phyloP scores from a whole-genome alignment of 1,140 invertebrate genomes.

The Potamilus streckersoni region DNA sequence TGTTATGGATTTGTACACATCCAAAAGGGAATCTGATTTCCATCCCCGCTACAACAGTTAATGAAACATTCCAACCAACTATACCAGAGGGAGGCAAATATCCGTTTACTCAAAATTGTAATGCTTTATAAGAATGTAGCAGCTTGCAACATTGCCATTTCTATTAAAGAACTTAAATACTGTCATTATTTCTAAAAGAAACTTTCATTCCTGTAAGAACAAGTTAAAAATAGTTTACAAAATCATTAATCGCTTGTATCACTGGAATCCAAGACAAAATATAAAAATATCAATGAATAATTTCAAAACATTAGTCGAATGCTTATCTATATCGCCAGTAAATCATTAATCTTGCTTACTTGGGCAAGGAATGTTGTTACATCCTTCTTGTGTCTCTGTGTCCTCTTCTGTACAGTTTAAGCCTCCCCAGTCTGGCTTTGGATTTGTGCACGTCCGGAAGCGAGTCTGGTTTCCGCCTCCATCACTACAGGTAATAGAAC shows the following conservation, averaged over 20 bases:
- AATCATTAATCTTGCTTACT: background rate
- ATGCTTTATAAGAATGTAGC: too few relatives aligned
- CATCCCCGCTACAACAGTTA: constrained; percentile 35
- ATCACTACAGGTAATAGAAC: constrained; percentile 36
- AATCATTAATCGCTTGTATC: too few relatives aligned
- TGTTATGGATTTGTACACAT: constrained; percentile 33
- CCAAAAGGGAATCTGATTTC: constrained; percentile 25
- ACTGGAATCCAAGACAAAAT: too few relatives aligned
- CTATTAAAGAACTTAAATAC: too few relatives aligned
- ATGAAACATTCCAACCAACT: constrained; percentile 39
- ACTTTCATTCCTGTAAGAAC: too few relatives aligned
- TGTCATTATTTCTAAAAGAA: too few relatives aligned
- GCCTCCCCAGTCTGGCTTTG: constrained; percentile 34
- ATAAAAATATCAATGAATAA: too few relatives aligned
- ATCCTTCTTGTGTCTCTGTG: constrained; percentile 23
- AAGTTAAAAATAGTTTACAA: too few relatives aligned
- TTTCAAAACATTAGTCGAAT: constrained; percentile 1
- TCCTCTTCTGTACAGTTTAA: constrained; percentile 25
- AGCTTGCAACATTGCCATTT: too few relatives aligned
- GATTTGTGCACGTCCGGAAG: constrained; percentile 33
- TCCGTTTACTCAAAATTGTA: constrained; percentile 22
- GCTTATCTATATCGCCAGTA: background rate
- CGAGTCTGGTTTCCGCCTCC: constrained; percentile 39
- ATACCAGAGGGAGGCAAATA: constrained; percentile 27
- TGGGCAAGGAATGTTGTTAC: constrained; percentile 1